phyloP scores from a whole-genome alignment of 2,888 invertebrate genomes.

The Euplagia quadripunctaria region DNA sequence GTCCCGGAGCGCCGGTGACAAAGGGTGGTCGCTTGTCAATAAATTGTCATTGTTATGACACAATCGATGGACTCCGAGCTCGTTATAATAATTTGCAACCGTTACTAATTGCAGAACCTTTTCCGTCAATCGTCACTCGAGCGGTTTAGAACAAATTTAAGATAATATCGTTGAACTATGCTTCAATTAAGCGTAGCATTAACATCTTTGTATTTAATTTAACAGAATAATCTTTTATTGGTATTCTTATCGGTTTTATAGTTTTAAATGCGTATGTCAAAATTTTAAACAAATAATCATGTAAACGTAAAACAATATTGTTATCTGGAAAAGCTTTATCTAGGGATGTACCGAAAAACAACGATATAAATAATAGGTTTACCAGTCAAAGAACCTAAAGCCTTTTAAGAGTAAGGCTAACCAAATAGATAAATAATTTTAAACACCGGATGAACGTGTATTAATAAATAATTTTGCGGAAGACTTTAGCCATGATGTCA shows the following conservation, averaged over 20 bases:
- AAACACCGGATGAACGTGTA: conserved; percentile 18
- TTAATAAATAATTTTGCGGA: conserved; percentile 26
- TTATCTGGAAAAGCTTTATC: conserved; percentile 47
- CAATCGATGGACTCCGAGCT: conserved; percentile 58
- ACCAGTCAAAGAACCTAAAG: conserved; percentile 24
- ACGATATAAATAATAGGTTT: conserved; percentile 12
- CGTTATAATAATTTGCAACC: conserved; percentile 58
- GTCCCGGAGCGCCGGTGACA: conserved; percentile 58
- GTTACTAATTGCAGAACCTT: conserved; percentile 55
- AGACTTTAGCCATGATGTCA: conserved; percentile 2
- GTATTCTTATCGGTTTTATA: conserved; percentile 7
- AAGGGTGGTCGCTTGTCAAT: conserved; percentile 70
- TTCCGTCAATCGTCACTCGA: conserved; percentile 37
- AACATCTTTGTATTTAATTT: conserved; percentile 27
- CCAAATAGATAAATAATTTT: conserved; percentile 24
- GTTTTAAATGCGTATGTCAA: conserved; percentile 13
- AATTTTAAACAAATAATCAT: conserved; percentile 25
- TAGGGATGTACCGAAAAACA: conserved; percentile 32
- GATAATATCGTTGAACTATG: conserved; percentile 30
- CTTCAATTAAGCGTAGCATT: conserved; percentile 23
- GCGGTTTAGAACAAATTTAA: conserved; percentile 36
- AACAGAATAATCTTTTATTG: conserved; percentile 13
- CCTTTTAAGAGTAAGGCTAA: conserved; percentile 33
- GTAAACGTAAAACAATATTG: conserved; percentile 30
- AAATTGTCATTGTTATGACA: conserved; percentile 78